Conservation (phyloP, 1,140 invertebrate genomes). For the Drosophila pandora region DNA sequence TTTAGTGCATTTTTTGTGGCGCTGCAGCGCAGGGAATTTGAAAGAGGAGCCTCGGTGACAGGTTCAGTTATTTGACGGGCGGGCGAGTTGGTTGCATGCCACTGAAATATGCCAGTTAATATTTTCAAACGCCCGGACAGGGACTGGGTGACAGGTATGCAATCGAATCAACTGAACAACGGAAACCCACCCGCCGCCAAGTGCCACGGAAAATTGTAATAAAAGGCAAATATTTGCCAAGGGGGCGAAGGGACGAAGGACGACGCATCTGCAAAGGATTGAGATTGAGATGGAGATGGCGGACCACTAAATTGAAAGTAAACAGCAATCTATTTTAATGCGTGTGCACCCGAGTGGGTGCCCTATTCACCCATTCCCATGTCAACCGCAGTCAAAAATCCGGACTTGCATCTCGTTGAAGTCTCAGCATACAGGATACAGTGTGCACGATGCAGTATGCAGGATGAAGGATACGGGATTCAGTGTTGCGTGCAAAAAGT, state of each 20-base stretch:
- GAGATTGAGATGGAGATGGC: constrained; percentile 38
- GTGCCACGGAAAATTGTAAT: constrained; percentile 58
- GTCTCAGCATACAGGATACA: background rate
- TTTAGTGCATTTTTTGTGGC: constrained; percentile 22
- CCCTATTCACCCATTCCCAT: background rate
- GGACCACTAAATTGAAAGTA: constrained; percentile 72
- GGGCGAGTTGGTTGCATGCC: constrained; percentile 17
- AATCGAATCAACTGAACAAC: constrained; percentile 37
- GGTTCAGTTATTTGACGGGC: constrained; percentile 72
- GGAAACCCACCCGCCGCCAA: constrained; percentile 29
- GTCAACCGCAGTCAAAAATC: constrained; percentile 35
- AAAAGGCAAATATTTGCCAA: constrained; percentile 71
- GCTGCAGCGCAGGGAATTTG: constrained; percentile 17
- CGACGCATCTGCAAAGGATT: constrained; percentile 38
- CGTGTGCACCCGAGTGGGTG: constrained; percentile 9
- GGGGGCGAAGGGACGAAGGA: constrained; percentile 4
- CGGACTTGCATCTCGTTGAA: constrained; percentile 4
- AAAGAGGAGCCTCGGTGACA: constrained; percentile 47
- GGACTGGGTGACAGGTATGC: constrained; percentile 42
- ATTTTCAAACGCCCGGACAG: constrained; percentile 23
- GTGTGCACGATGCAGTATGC: background rate
- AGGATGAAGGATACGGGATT: background rate
- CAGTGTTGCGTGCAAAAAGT: background rate
- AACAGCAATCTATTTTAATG: constrained; percentile 76
- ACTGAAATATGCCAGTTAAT: constrained; percentile 69